phyloP scores from a whole-genome alignment of 2,888 invertebrate species.

The Macropis europaea region DNA sequence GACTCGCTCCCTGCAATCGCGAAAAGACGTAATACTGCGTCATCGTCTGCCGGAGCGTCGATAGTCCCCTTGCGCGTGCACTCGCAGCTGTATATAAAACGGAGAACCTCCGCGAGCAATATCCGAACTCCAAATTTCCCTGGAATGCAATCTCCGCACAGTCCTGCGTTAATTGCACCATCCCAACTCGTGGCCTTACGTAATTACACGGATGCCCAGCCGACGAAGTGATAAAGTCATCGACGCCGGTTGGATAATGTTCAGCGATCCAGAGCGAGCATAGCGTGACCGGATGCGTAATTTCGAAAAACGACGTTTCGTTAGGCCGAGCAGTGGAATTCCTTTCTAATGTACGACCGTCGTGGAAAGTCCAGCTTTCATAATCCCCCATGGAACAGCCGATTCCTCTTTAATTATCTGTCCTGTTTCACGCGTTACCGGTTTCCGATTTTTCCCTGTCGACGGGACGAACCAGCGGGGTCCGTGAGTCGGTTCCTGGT shows the following conservation, averaged over 20 bases:
- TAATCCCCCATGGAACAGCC: conserved; percentile 14
- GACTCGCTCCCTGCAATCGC: too few relatives aligned
- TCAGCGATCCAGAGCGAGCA: conserved; percentile 38
- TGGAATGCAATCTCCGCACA: too few relatives aligned
- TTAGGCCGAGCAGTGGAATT: conserved; percentile 31
- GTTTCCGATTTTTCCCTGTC: neutral
- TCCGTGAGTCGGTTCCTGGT: conserved; percentile 19
- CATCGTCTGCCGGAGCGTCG: too few relatives aligned
- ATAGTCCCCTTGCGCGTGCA: too few relatives aligned
- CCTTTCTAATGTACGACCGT: conserved; percentile 16
- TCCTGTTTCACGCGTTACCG: neutral
- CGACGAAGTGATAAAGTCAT: conserved; percentile 48
- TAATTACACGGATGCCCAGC: conserved; percentile 47
- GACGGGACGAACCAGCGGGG: too few relatives aligned
- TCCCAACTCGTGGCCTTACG: too few relatives aligned
- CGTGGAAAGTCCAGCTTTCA: neutral
- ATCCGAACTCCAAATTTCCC: too few relatives aligned
- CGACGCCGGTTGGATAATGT: conserved; percentile 52
- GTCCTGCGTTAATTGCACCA: too few relatives aligned
- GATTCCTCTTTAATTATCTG: neutral
- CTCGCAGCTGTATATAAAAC: too few relatives aligned
- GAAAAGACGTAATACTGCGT: too few relatives aligned
- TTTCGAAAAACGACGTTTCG: conserved; percentile 53
- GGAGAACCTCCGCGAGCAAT: too few relatives aligned
- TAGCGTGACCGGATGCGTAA: conserved; percentile 56